phyloP scores from a whole-genome alignment of 2,113 vertebrate species.

The Oreotrochilus melanogaster region DNA sequence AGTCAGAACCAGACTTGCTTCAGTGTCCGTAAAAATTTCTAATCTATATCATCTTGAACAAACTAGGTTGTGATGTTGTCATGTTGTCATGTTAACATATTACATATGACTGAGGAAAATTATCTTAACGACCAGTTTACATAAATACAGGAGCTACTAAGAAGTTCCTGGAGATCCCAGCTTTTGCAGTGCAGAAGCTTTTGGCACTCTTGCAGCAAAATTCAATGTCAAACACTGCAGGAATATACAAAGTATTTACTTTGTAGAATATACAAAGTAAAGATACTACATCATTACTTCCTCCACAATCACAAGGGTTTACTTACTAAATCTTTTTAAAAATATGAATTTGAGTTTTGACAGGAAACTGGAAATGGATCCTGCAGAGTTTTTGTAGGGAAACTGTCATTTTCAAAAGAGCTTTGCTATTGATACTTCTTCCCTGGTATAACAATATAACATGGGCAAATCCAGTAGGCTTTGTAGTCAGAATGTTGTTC shows the following conservation, averaged over 20 bases:
- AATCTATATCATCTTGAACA: background rate
- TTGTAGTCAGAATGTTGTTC: background rate
- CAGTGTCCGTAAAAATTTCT: background rate
- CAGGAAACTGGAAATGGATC: background rate
- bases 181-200: background rate
- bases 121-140: background rate
- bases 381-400: background rate
- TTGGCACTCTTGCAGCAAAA: background rate
- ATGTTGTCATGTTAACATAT: background rate
- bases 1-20: background rate
- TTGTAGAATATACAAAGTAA: no score
- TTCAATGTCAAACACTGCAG: background rate
- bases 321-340: background rate
- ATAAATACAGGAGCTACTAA: background rate
- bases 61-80: background rate
- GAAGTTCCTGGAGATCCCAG: background rate
- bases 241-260: background rate
- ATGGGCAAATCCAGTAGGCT: background rate
- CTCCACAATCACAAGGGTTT: background rate
- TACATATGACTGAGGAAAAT: background rate
- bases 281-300: background rate
- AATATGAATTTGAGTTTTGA: rapidly evolving
- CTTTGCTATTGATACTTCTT: background rate
- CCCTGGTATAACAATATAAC: background rate
- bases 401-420: background rate